Evolutionary conservation across 2,113 vertebrate genomes (phyloP), one percentile per base, ranked within the genome.

Genomic region (Tenrec ecaudatus): DNA sequence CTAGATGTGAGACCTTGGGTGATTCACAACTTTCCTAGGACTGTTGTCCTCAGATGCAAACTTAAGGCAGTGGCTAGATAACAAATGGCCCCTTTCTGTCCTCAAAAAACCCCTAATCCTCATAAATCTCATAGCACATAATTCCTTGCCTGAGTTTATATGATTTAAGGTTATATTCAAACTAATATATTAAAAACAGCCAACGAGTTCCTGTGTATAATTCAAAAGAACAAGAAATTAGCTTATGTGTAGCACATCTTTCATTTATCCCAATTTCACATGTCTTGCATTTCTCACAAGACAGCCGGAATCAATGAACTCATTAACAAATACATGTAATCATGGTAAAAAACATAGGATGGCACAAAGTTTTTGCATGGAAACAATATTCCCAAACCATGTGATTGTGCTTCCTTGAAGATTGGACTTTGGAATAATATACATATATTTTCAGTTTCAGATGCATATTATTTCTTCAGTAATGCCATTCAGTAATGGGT

Each of bases 161-260:
- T 36, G n/a, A 36, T 38, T 92, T 84, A 82, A 66, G 9, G 62
- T 40, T 68, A 23, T 53, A 85, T 76, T 93, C 22, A n/a, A 82
- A 1, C 23, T 57, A 92, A 88, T 53, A 27, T 33, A 10, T 86
- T 12, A 57, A 92, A 62, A 88, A 87, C 1, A 19, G 68, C 38
- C 78, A 86, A 78, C 58, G 53, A 85, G 9, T 82, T 47, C 86
- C 33, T 85, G 22, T 77, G 92, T 90, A 86, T 58, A 80, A 83
- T 43, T 80, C 16, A 77, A 78, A 95, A 71, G 33, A 92, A 58
- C 3, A 27, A 88, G 62, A 81, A 16, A 31, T 11, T 90, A 91
- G 53, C 86, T 68, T 62, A 85, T 16, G 15, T 8, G 71, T 6
- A 90, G n/a, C 8, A 88, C 78, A 68, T 79, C 27, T 81, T 92